These are phyloP conservation scores for Gyrodactylus salaris DNA, from an alignment of 1,140 invertebrate genomes.

Conservation along the genomic window DNA sequence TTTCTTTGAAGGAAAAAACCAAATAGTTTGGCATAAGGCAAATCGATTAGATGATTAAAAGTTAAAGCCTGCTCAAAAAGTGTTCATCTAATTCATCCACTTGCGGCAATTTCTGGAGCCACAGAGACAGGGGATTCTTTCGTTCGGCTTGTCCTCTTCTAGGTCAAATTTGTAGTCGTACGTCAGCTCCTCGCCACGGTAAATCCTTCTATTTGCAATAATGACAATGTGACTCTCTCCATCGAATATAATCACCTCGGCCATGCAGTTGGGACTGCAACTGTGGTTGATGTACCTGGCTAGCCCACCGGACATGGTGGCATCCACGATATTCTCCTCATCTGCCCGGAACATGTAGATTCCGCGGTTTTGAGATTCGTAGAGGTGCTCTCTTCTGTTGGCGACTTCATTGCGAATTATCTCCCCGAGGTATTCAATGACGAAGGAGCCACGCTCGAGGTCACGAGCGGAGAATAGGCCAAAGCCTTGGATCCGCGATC, in stretches of 20 bases:
- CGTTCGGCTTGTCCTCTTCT: slow-evolving; percentile 36
- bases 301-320: slow-evolving; percentile 70
- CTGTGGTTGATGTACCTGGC: slow-evolving; percentile 86
- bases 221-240: slow-evolving; percentile 71
- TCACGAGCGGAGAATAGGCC: slow-evolving; percentile 81
- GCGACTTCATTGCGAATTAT: slow-evolving; percentile 78
- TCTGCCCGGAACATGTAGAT: slow-evolving; percentile 98
- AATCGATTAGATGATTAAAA: too few species aligned
- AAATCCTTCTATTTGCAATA: slow-evolving; percentile 71
- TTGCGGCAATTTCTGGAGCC: slow-evolving; percentile 84
- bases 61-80: background rate
- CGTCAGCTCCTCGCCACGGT: slow-evolving; percentile 76
- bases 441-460: slow-evolving; percentile 92
- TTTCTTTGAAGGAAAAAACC: too few species aligned
- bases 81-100: slow-evolving; percentile 37
- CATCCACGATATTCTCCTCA: slow-evolving; percentile 79
- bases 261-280: slow-evolving; percentile 92
- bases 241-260: slow-evolving; percentile 83
- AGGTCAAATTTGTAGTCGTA: slow-evolving; percentile 99
- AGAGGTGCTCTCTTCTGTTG: slow-evolving; percentile 62
- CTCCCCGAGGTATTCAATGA: slow-evolving; percentile 96
- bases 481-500: slow-evolving; percentile 37
- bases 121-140: slow-evolving; percentile 94
- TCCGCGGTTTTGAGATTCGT: slow-evolving; percentile 69
- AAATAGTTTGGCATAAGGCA: too few species aligned